These are phyloP conservation scores for Drosophila stalkeri DNA, from an alignment of 2,888 invertebrate species.

Conservation along the genomic window DNA sequence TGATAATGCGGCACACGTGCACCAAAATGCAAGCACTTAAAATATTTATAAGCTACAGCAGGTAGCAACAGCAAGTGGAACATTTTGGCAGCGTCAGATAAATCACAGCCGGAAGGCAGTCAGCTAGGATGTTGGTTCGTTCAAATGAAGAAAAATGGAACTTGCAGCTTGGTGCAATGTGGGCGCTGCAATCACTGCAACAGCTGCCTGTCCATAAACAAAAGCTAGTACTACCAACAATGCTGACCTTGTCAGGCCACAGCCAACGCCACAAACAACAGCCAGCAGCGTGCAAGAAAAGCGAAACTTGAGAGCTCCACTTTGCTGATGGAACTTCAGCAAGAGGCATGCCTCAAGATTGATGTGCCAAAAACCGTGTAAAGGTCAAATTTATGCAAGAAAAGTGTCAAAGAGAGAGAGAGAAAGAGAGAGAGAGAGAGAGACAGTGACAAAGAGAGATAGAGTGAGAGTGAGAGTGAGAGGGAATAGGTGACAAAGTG, in stretches of 20 bases:
- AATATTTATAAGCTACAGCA: conserved; percentile 74
- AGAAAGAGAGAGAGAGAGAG: neutral
- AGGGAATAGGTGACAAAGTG: conserved; percentile 61
- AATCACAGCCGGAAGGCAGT: conserved; percentile 62
- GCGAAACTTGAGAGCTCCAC: conserved; percentile 44
- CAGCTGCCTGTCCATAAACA: conserved; percentile 57
- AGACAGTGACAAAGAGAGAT: neutral
- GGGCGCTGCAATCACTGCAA: conserved; percentile 42
- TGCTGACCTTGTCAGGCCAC: conserved; percentile 54
- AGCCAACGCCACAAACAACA: conserved; percentile 16
- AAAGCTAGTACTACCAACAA: conserved; percentile 28
- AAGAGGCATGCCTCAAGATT: conserved; percentile 49
- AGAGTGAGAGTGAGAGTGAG: neutral
- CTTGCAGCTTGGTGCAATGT: conserved; percentile 32
- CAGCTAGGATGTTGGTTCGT: conserved; percentile 41
- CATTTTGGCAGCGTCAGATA: conserved; percentile 65
- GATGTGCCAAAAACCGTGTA: conserved; percentile 61
- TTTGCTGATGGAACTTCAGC: conserved; percentile 62
- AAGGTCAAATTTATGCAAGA: conserved; percentile 73
- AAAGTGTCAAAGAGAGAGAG: conserved; percentile 43
- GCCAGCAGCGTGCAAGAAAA: conserved; percentile 6
- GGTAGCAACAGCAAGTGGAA: conserved; percentile 37
- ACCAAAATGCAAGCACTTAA: conserved; percentile 78
- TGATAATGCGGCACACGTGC: conserved; percentile 79
- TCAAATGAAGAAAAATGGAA: conserved; percentile 75